Evolutionary conservation across 2,113 vertebrate genomes (phyloP).

Genomic region (Ceyx melanurus): DNA sequence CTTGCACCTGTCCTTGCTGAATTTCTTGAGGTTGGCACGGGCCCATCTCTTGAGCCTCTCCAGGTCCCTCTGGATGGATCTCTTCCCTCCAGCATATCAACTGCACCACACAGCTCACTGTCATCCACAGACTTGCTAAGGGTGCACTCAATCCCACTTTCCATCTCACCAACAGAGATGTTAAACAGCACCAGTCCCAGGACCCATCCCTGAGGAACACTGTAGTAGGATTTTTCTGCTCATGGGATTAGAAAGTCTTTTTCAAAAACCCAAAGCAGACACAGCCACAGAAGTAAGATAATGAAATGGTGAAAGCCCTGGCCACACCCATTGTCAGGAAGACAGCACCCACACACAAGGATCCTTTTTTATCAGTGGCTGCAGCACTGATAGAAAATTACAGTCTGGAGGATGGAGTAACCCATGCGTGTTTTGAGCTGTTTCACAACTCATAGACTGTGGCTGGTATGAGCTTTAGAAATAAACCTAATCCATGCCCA

Average conservation of each 20-base stretch:
- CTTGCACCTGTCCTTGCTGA: too few relatives aligned
- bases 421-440: accelerated
- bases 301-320: not conserved
- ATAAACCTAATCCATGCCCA: not conserved
- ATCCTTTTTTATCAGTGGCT: not conserved
- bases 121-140: too few relatives aligned
- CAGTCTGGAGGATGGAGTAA: not conserved
- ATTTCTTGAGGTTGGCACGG: too few relatives aligned
- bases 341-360: accelerated
- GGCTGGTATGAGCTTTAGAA: not conserved
- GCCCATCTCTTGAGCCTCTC: too few relatives aligned
- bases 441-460: not conserved
- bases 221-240: not conserved
- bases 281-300: not conserved
- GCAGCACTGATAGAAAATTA: accelerated
- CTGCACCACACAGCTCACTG: too few relatives aligned
- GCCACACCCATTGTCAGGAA: not conserved
- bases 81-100: too few relatives aligned
- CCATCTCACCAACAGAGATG: too few relatives aligned
- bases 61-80: too few relatives aligned
- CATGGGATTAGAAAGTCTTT: accelerated
- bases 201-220: too few relatives aligned
- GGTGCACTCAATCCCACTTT: too few relatives aligned
- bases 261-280: not conserved
- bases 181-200: too few relatives aligned